phyloP scores from a whole-genome alignment of 2,113 vertebrate genomes.

The Chloropsis hardwickii region DNA sequence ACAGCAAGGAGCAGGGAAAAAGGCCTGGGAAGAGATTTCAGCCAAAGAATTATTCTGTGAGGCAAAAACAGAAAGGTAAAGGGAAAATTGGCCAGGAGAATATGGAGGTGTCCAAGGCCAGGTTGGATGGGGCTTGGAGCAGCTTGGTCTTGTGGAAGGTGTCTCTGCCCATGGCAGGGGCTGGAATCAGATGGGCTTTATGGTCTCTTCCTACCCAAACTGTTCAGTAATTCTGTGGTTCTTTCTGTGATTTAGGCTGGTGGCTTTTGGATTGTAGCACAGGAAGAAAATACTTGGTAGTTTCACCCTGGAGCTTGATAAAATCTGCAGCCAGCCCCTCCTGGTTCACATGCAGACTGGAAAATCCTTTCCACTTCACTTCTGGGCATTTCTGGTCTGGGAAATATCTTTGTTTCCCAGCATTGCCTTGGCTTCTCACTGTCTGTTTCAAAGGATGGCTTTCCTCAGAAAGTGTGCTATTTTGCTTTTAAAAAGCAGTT shows the following conservation, averaged over 20 bases:
- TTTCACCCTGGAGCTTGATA: not conserved
- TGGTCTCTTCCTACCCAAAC: not conserved
- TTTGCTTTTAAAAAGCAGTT: not conserved
- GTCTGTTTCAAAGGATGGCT: not conserved
- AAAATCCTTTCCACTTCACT: not conserved
- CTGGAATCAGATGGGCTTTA: not conserved
- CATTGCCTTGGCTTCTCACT: not conserved
- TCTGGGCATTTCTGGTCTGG: not conserved
- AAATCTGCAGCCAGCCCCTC: not conserved
- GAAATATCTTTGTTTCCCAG: not conserved
- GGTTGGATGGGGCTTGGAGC: not conserved
- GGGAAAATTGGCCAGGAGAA: not conserved
- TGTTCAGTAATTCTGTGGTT: not conserved
- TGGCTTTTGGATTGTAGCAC: not conserved
- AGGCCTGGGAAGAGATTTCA: not conserved
- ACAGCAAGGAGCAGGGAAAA: rapidly evolving
- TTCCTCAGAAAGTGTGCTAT: rapidly evolving
- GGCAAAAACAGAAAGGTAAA: not conserved
- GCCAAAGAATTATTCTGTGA: not conserved
- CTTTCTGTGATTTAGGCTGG: not conserved
- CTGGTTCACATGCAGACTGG: rapidly evolving
- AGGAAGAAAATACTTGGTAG: not conserved
- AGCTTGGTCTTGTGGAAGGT: not conserved
- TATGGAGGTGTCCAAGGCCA: not conserved
- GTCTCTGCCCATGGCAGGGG: not conserved